Evolutionary conservation across 2,113 vertebrate genomes (phyloP).

Genomic region (Seriola rivoliana): DNA sequence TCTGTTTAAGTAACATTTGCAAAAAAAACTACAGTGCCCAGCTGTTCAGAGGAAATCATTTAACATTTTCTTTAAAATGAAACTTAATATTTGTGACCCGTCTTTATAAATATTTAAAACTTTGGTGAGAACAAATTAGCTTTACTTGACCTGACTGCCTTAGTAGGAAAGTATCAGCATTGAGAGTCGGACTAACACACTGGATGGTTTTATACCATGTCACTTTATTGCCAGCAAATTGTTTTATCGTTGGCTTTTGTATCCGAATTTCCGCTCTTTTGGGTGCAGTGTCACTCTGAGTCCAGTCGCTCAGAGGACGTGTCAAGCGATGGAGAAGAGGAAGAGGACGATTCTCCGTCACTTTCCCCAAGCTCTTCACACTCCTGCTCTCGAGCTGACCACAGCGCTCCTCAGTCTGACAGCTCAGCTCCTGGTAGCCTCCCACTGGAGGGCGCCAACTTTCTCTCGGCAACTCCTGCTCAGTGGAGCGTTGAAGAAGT

Average conservation of each 20-base stretch:
- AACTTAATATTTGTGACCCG: neutral
- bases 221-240: neutral
- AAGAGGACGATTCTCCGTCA: conserved; percentile 90
- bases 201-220: neutral
- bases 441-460: conserved; percentile 89
- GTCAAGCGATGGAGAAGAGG: conserved; percentile 95
- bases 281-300: conserved; percentile 90
- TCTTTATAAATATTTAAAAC: neutral
- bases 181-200: neutral
- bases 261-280: conserved; percentile 1
- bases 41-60: no score
- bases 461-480: conserved; percentile 91
- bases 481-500: conserved; percentile 98
- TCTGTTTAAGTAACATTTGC: no score
- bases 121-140: neutral
- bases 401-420: conserved; percentile 84
- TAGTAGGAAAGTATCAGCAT: neutral
- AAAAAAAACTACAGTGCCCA: no score
- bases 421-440: conserved; percentile 88
- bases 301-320: conserved; percentile 95
- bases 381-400: conserved; percentile 88
- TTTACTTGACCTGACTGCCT: neutral
- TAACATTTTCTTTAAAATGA: no score
- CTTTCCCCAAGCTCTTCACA: conserved; percentile 92
- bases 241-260: neutral